Evolutionary conservation across 2,113 vertebrate genomes (phyloP).

Genomic region (Garra rufa): DNA sequence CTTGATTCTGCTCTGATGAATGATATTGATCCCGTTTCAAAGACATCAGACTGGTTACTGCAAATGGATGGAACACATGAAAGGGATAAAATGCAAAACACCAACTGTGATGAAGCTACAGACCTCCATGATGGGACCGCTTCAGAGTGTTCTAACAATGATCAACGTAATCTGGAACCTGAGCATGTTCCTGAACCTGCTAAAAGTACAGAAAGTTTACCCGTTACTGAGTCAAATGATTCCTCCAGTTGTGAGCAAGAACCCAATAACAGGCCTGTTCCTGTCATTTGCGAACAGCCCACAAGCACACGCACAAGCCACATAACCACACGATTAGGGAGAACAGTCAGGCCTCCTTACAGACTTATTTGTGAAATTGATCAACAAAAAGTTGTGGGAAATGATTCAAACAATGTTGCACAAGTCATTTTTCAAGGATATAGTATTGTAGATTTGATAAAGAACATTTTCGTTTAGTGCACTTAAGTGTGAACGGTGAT

Average conservation of each 20-base stretch:
- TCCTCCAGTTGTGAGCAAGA: not conserved
- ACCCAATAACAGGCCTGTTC: too few species aligned
- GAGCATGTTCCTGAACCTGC: not conserved
- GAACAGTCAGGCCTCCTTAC: too few species aligned
- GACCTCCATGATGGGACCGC: not conserved
- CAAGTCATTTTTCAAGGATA: not conserved
- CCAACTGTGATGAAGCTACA: not conserved
- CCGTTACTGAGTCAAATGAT: not conserved
- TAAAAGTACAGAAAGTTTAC: not conserved
- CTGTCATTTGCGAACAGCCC: too few species aligned
- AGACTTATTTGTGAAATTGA: too few species aligned
- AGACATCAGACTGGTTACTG: not conserved
- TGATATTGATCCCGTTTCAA: not conserved
- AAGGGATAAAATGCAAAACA: not conserved
- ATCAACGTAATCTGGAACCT: not conserved
- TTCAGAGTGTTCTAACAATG: not conserved
- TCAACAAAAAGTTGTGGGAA: too few species aligned
- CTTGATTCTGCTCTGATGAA: too few species aligned
- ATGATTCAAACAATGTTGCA: too few species aligned
- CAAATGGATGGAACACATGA: not conserved
- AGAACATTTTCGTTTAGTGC: not conserved
- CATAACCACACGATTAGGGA: too few species aligned
- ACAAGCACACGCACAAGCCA: too few species aligned
- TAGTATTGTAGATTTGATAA: not conserved
- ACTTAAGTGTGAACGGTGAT: too few species aligned